A percentile compares a stretch with the other conserved stretches of the same genome.
phyloP scores from a whole-genome alignment of 2,888 invertebrate genomes.

The Orthosia cruda region DNA sequence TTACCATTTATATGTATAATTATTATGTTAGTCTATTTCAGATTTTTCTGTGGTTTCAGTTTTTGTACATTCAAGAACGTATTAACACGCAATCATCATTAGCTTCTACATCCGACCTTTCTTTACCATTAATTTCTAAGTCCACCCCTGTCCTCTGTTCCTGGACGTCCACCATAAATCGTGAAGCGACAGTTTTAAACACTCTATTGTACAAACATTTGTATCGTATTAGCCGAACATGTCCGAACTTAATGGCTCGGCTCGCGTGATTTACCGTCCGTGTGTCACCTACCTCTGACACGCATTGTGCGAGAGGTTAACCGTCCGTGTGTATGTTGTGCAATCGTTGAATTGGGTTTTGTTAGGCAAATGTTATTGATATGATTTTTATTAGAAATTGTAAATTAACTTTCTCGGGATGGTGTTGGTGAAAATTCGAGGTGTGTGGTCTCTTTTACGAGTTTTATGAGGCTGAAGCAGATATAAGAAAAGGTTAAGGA shows the following conservation, averaged over 20 bases:
- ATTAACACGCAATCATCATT: not conserved
- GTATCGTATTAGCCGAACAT: constrained; percentile 76
- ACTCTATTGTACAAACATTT: constrained; percentile 79
- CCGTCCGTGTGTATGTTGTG: constrained; percentile 56
- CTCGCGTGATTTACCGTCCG: constrained; percentile 74
- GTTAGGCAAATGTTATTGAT: constrained; percentile 47
- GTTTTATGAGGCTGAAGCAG: not conserved
- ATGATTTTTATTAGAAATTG: constrained; percentile 35
- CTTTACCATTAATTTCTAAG: constrained; percentile 11
- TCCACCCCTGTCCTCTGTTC: constrained; percentile 57
- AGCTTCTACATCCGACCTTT: not conserved
- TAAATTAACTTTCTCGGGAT: constrained; percentile 36
- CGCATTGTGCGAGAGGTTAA: constrained; percentile 63
- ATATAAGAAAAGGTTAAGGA: not conserved
- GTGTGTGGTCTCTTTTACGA: constrained; percentile 33
- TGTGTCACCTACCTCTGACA: constrained; percentile 67
- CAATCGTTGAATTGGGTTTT: constrained; percentile 54
- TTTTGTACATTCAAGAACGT: not conserved
- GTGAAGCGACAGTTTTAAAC: constrained; percentile 76
- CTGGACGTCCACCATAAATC: constrained; percentile 73
- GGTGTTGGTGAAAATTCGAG: constrained; percentile 25
- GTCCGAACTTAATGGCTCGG: constrained; percentile 65
- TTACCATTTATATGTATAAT: no score
- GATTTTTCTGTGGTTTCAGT: not conserved
- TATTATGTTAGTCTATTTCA: not conserved